Base-by-base conservation (phyloP, 2,797 vertebrate genomes). In the Coregonus sp. region DNA sequence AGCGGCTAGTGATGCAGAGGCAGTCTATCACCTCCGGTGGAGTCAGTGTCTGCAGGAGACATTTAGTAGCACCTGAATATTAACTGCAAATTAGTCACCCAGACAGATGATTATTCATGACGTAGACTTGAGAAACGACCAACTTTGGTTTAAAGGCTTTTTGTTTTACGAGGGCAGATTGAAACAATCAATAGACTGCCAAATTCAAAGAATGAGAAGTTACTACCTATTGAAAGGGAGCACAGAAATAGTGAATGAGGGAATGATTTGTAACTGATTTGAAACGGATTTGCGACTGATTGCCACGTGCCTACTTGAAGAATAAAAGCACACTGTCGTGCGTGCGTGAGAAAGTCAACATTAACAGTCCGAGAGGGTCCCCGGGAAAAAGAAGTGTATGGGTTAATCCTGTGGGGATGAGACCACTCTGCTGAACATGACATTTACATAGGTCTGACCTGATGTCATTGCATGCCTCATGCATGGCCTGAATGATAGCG, bases 11-110 rank as follows among this genome's bases (percentile, higher is more conserved):
- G 25, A 65, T 31, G 63, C 63, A 31, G 51, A 65, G 63, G 25
- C 63, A 65, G 63, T 65, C 20, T 25, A 29, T 66, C 63, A 66
- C 12, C 12, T 29, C 25, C 29, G 1, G 63, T 66, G 25, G 63
- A 66, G 29, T 29, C 63, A 3, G 63, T 66, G 63, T 66, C 63
- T 29, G 63, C 29, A 25, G 63, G 63, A 31, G 25, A 65, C 63
- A 35, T 35, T 35, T 35, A 35, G 35, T 75, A 76, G 79, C 88
- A 87, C 82, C 82, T 87, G 86, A 87, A 83, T 78, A 82, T 89
- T 80, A 88, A 86, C 81, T 85, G 83, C 77, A 68, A 87, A 88
- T 87, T 73, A 85, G 82, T 84, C 86, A 84, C 84, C 81, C 81
- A 87, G 81, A 79, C 81, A 78, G 70, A 68, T 37, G 74, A 81